Base-by-base conservation (phyloP, 2,888 invertebrate species). In the Sepioteuthis lessoniana region DNA sequence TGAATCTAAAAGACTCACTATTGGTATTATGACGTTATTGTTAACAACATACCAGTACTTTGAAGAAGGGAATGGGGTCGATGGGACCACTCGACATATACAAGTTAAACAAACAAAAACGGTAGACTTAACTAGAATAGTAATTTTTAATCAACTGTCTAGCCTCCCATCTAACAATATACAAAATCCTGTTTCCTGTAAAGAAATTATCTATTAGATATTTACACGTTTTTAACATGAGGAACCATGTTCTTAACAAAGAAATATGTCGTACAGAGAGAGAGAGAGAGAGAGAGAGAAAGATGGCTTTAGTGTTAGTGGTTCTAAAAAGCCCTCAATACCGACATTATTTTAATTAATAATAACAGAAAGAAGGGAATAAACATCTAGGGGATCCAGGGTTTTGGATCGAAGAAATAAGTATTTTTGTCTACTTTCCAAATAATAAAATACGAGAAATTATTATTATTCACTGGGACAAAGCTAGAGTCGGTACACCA, bases 211-310 rank as follows among this genome's bases (percentile, higher is more conserved):
- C n/a, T 76, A n/a, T 35, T 16, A 13, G n/a, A 76, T 8, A 76
- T 76, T 76, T 76, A 76, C 76, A 76, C 76, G n/a, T 76, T 76
- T 76, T 76, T n/a, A 35, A 76, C 76, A n/a, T 35, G 76, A 76
- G 76, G n/a, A 76, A 76, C 76, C 76, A 35, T 76, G n/a, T 76
- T 76, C 35, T n/a, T 76, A 76, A 76, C 76, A 76, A 76, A 76
- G 76, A 76, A 76, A 76, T n/a, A 76, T 76, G 76, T 76, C n/a
- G n/a, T 35, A 35, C 13, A 76, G n/a, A n/a, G 76, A 76, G 31
- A 60, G 28, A 31, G n/a, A 35, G 76, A n/a, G 76, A 76, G 76
- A 76, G 76, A 76, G 25, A 55, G 25, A 55, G 55, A 76, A n/a
- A 8, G 7, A 76, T 76, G 76, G 76, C 76, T 76, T 60, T 76